Evolutionary conservation across 2,797 vertebrate species (phyloP).

Genomic region (Thripadectes ignobilis): DNA sequence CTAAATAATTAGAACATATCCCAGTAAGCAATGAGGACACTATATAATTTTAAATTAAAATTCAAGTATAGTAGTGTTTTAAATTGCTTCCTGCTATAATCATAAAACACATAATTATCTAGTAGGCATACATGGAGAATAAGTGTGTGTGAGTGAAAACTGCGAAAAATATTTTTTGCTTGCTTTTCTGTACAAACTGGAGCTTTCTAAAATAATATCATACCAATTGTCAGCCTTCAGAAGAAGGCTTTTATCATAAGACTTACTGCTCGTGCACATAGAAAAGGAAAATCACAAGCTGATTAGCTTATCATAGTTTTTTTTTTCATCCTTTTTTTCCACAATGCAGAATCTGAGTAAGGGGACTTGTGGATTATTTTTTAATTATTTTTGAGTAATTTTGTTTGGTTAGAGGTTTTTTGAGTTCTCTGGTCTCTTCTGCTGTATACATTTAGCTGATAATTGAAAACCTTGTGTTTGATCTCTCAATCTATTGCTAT

Average conservation of each 20-base stretch:
- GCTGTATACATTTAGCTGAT: not conserved
- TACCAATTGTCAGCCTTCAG: not conserved
- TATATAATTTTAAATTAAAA: conserved; percentile 6
- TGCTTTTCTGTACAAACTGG: not conserved
- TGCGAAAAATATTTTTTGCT: not conserved
- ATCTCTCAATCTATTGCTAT: conserved; percentile 16
- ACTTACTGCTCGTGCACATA: not conserved
- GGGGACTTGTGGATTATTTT: not conserved
- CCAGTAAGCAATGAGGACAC: not conserved
- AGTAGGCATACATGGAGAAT: not conserved
- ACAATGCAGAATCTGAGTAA: not conserved
- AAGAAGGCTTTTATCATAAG: not conserved
- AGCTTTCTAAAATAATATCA: not conserved
- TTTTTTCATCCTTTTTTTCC: not conserved
- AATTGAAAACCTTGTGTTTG: conserved; percentile 1
- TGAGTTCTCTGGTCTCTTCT: not conserved
- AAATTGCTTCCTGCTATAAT: conserved; percentile 1
- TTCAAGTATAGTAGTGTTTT: not conserved
- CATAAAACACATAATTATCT: not conserved
- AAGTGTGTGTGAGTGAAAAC: not conserved
- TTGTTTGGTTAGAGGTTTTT: not conserved
- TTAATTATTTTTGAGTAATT: not conserved
- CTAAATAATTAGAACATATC: not conserved
- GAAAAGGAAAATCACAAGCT: not conserved
- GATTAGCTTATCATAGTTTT: not conserved